phyloP scores from a whole-genome alignment of 2,888 invertebrate genomes.

The Cacoxenus indagator region DNA sequence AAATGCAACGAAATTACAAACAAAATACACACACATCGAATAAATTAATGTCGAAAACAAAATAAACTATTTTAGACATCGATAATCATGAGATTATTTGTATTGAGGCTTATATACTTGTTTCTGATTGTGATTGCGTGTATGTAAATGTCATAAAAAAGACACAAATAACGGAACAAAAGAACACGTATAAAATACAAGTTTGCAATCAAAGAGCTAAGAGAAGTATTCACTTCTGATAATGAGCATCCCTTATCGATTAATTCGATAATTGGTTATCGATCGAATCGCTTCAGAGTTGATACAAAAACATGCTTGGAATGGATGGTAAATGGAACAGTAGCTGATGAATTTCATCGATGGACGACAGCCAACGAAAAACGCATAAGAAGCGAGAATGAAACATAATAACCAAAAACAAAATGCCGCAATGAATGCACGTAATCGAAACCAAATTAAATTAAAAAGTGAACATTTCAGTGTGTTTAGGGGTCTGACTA shows the following conservation, averaged over 20 bases:
- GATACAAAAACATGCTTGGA: constrained; percentile 9
- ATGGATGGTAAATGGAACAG: not conserved
- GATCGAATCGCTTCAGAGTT: not conserved
- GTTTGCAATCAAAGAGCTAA: constrained; percentile 9
- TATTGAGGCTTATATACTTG: not conserved
- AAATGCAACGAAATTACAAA: constrained; percentile 44
- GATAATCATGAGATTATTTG: constrained; percentile 26
- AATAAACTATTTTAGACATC: constrained; percentile 46
- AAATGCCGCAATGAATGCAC: not conserved
- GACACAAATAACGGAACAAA: not conserved
- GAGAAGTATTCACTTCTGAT: not conserved
- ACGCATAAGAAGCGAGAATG: constrained; percentile 4
- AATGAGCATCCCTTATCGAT: not conserved
- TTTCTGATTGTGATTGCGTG: not conserved
- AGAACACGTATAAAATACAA: not conserved
- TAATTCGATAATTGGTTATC: not conserved
- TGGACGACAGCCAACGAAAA: not conserved
- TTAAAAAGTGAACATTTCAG: not conserved
- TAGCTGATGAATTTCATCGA: constrained; percentile 5
- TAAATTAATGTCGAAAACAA: constrained; percentile 45
- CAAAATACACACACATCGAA: constrained; percentile 32
- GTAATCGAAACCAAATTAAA: constrained; percentile 1
- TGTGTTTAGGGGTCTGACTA: constrained; percentile 24
- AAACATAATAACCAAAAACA: constrained; percentile 6
- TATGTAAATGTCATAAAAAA: not conserved